Base-by-base conservation (phyloP, 1,140 invertebrate species). In the Wasmannia auropunctata region DNA sequence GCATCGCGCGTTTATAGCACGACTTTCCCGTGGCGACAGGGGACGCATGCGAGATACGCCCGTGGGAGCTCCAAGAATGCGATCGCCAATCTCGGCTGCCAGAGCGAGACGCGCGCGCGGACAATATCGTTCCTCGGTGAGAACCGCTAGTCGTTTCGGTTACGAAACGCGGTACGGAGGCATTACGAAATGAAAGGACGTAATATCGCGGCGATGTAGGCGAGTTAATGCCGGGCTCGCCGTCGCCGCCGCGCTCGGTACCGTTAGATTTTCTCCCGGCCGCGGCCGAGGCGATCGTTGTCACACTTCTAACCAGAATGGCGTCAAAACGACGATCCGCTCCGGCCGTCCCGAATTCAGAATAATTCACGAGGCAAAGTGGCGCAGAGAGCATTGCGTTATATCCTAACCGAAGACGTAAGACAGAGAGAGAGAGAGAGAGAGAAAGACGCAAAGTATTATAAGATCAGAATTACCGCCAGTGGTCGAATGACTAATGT, bases 221-320 rank as follows among this genome's bases (percentile, higher is more conserved):
- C 90, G 87, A 93, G 83, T 83, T 87, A 72, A 86, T 62, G 83
- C 90, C 86, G 86, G 65, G 75, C 77, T 87, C 46, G 72, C 46
- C 63, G 63, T 34, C n/a, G n/a, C n/a, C n/a, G n/a, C n/a, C n/a
- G n/a, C n/a, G n/a, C n/a, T n/a, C 40, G 65, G 86, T 93, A 92
- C 93, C 93, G 93, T 94, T 94, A 94, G 93, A 94, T 94, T 94
- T 94, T 94, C 93, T 93, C 93, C 25, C 69, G 70, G 2, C 14
- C 77, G n/a, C n/a, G n/a, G n/a, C n/a, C n/a, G n/a, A n/a, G 79
- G 67, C 84, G 85, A 89, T 84, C 85, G 79, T 80, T 89, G 91
- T 92, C 91, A 91, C 87, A 91, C 90, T 92, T 92, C 84, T 90
- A 91, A 90, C 87, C 81, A 62, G 54, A 63, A 65, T 49, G 43